phyloP scores from a whole-genome alignment of 2,888 invertebrate species.

The Zhuqinia jingwanae region DNA sequence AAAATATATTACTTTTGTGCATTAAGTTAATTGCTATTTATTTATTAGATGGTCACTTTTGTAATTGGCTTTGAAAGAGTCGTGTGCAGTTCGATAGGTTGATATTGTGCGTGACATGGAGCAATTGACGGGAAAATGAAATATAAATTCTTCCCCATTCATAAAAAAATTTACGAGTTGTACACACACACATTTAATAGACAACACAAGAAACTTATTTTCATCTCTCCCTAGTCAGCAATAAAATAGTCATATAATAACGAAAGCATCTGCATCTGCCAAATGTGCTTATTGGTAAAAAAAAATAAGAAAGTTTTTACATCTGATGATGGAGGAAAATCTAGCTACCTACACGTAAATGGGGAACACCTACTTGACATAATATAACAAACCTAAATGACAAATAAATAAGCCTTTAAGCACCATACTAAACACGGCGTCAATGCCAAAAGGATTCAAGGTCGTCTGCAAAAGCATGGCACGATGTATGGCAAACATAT shows the following conservation, averaged over 20 bases:
- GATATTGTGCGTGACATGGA: constrained; percentile 30
- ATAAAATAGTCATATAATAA: not conserved
- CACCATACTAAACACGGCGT: constrained; percentile 61
- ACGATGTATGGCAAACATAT: constrained; percentile 46
- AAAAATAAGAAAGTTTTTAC: constrained; percentile 22
- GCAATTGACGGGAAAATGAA: constrained; percentile 37
- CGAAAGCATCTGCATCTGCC: not conserved
- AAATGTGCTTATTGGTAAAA: constrained; percentile 9
- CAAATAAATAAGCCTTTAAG: constrained; percentile 71
- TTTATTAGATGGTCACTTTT: not conserved
- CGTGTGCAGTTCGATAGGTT: not conserved
- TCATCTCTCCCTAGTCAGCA: not conserved
- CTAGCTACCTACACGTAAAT: constrained; percentile 63
- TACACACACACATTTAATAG: not conserved
- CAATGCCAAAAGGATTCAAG: constrained; percentile 71
- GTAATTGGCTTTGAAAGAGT: not conserved
- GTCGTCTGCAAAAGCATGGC: constrained; percentile 58
- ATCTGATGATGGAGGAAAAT: not conserved
- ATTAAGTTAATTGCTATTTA: not conserved
- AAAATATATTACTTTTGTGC: too few relatives aligned
- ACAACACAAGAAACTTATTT: not conserved
- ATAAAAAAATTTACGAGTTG: constrained; percentile 30
- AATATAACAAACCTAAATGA: constrained; percentile 69
- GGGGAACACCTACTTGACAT: constrained; percentile 68
- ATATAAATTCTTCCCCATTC: constrained; percentile 18